These are phyloP conservation scores for Noctuana brunneofusca DNA, from an alignment of 2,888 invertebrate genomes.

Conservation along the genomic window DNA sequence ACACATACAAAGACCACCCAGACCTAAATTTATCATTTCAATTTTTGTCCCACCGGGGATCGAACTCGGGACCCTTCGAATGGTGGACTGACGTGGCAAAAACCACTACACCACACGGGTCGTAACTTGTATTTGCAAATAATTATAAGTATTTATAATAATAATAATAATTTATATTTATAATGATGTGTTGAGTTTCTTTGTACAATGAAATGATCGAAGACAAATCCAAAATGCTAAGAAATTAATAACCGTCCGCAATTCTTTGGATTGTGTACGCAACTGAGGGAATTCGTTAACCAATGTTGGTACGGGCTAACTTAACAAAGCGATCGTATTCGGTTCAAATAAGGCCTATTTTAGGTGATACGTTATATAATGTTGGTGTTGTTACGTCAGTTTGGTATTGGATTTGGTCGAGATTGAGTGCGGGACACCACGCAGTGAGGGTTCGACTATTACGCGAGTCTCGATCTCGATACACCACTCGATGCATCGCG, in stretches of 20 bases:
- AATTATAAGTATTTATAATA: too few species aligned
- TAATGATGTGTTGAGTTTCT: too few species aligned
- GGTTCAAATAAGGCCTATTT: constrained; percentile 46
- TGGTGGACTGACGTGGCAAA: too few species aligned
- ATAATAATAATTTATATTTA: too few species aligned
- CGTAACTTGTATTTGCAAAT: too few species aligned
- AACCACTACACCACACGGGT: too few species aligned
- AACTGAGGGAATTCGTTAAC: constrained; percentile 55
- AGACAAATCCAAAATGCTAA: constrained; percentile 75
- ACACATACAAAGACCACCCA: too few species aligned
- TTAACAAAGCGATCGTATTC: constrained; percentile 39
- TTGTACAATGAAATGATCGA: constrained; percentile 58
- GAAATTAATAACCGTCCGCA: constrained; percentile 76
- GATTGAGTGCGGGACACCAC: constrained; percentile 73
- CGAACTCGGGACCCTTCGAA: too few species aligned
- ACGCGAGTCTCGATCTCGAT: constrained; percentile 70
- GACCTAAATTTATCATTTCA: too few species aligned
- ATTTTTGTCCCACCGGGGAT: too few species aligned
- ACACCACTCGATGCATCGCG: constrained; percentile 72
- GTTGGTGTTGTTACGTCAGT: constrained; percentile 1
- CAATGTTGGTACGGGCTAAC: constrained; percentile 34
- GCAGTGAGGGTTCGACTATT: constrained; percentile 71
- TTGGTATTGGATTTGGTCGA: constrained; percentile 43
- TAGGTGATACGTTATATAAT: constrained; percentile 40
- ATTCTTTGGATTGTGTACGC: constrained; percentile 76